Percentiles rank a stretch among this genome's conserved stretches.
Evolutionary conservation across 2,888 invertebrate species (phyloP).

Genomic region (Pachliopta kotzebuea): DNA sequence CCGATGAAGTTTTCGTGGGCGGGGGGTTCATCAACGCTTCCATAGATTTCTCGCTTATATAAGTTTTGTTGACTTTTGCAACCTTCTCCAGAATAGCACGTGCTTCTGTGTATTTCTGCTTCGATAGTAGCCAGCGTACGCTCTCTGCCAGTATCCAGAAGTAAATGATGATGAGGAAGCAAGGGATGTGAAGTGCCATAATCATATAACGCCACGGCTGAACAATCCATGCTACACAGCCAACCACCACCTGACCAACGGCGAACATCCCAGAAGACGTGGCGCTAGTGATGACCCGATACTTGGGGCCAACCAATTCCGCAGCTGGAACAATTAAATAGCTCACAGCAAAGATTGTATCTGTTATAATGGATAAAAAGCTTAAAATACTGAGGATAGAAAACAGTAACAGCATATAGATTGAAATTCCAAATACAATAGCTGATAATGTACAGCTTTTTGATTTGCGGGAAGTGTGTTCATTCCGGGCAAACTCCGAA

Average conservation of each 20-base stretch:
- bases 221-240: conserved; percentile 83
- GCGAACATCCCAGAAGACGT: conserved; percentile 86
- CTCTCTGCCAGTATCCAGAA: conserved; percentile 84
- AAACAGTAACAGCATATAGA: too few relatives aligned
- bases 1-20: not conserved
- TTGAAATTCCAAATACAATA: too few relatives aligned
- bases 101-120: conserved; percentile 82
- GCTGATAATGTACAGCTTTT: too few relatives aligned
- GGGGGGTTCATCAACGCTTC: conserved; percentile 55
- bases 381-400: too few relatives aligned
- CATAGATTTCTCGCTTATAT: conserved; percentile 77
- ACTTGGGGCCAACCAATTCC: conserved; percentile 88
- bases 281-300: conserved; percentile 85
- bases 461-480: too few relatives aligned
- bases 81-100: conserved; percentile 80
- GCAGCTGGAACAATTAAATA: conserved; percentile 49
- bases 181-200: conserved; percentile 84
- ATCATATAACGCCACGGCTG: conserved; percentile 85
- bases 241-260: conserved; percentile 84
- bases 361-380: too few relatives aligned
- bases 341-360: not conserved
- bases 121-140: conserved; percentile 87
- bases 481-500: too few relatives aligned
- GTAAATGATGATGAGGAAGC: conserved; percentile 83
- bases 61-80: conserved; percentile 81